Evolutionary conservation across 1,140 invertebrate species (phyloP).

Genomic region (Hylaeus anthracinus): DNA sequence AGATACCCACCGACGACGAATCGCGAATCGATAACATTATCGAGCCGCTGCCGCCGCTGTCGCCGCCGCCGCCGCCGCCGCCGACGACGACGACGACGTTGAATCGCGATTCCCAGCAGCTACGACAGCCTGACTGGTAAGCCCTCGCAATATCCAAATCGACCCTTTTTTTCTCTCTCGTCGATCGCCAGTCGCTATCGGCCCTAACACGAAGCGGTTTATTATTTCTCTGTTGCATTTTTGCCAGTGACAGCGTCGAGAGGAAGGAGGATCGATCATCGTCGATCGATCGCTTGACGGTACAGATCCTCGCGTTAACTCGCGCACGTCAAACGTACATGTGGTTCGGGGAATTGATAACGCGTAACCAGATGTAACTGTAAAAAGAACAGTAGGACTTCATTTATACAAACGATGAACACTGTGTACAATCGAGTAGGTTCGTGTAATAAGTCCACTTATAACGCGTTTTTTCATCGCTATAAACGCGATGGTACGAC

Average conservation of each 20-base stretch:
- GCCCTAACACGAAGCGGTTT: neutral
- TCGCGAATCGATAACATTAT: slow-evolving; percentile 56
- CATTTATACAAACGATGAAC: too few relatives aligned
- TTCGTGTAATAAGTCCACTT: neutral
- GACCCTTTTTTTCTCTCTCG: neutral
- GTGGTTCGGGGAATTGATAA: too few relatives aligned
- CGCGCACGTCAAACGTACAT: too few relatives aligned
- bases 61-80: neutral
- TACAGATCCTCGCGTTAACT: too few relatives aligned
- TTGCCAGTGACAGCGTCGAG: too few relatives aligned
- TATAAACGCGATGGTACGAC: neutral
- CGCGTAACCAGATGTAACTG: too few relatives aligned
- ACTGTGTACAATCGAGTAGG: too few relatives aligned
- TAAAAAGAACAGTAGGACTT: too few relatives aligned
- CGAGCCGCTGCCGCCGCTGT: slow-evolving; percentile 23
- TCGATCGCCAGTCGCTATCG: neutral
- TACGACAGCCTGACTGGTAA: slow-evolving; percentile 1
- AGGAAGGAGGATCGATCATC: too few relatives aligned
- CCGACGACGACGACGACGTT: neutral
- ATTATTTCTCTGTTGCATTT: neutral
- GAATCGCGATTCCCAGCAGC: neutral
- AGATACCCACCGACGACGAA: slow-evolving; percentile 40
- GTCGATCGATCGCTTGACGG: too few relatives aligned
- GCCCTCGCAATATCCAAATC: neutral
- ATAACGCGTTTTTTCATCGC: neutral